phyloP scores from a whole-genome alignment of 2,888 invertebrate genomes.

The Euproctis similis region DNA sequence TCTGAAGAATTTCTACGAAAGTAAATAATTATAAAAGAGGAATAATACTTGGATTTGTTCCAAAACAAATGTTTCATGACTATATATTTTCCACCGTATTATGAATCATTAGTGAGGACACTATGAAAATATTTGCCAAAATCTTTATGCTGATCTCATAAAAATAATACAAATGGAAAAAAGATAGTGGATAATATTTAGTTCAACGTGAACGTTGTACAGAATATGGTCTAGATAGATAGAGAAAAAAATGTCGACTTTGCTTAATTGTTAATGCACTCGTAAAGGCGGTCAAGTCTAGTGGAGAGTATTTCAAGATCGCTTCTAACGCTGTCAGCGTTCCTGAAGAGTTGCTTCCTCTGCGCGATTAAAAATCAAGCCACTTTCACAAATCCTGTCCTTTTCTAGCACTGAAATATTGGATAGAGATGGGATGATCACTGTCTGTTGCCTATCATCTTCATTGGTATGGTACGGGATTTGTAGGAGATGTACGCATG shows the following conservation, averaged over 20 bases:
- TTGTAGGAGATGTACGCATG: conserved; percentile 48
- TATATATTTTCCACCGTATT: no score
- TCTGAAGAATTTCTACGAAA: no score
- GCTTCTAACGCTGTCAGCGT: conserved; percentile 48
- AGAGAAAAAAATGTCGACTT: conserved; percentile 41
- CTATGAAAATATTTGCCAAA: no score
- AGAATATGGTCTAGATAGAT: neutral
- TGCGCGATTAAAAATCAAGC: conserved; percentile 35
- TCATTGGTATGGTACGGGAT: conserved; percentile 35
- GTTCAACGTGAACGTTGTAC: neutral
- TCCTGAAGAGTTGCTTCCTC: conserved; percentile 46
- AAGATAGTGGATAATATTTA: no score
- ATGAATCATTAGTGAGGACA: no score
- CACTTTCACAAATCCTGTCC: conserved; percentile 43
- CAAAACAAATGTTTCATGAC: no score
- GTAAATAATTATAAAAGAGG: no score
- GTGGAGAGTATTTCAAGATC: conserved; percentile 45
- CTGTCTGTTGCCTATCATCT: conserved; percentile 36
- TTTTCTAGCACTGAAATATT: conserved; percentile 44
- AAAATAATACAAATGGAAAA: no score
- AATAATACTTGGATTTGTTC: no score
- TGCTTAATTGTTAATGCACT: conserved; percentile 53
- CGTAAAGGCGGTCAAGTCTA: conserved; percentile 64
- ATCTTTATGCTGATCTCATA: no score
- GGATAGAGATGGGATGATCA: conserved; percentile 52